Conservation (phyloP, 2,113 vertebrate species). For the Micromys minutus region DNA sequence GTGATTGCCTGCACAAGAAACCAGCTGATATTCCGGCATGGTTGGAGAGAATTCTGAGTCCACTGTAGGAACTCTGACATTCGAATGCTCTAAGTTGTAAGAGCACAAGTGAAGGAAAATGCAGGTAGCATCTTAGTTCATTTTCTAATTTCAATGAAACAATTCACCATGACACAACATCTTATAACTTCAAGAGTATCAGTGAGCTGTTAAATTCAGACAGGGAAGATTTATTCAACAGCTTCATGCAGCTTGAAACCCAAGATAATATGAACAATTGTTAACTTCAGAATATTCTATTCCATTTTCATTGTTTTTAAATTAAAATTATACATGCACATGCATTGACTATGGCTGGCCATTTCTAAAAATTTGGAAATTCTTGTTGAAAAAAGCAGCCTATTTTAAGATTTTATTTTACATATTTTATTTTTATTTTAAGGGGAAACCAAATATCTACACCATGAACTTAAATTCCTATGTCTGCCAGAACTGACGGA, state of each 20-base stretch:
- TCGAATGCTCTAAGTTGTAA: background rate
- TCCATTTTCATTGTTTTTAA: slow-evolving; percentile 77
- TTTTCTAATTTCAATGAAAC: slow-evolving; percentile 43
- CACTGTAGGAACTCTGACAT: background rate
- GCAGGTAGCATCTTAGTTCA: background rate
- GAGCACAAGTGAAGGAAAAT: background rate
- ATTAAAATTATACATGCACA: slow-evolving; percentile 77
- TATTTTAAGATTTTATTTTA: slow-evolving; percentile 86
- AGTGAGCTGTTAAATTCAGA: slow-evolving; percentile 33
- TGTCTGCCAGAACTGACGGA: slow-evolving; percentile 76
- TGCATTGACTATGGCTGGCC: slow-evolving; percentile 81
- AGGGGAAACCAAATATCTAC: slow-evolving; percentile 83
- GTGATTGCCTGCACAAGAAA: too few relatives aligned
- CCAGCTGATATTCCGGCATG: too few relatives aligned
- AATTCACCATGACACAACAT: background rate
- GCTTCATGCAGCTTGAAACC: slow-evolving; percentile 45
- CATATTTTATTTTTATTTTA: slow-evolving; percentile 83
- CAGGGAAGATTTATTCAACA: slow-evolving; percentile 53
- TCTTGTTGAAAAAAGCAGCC: slow-evolving; percentile 75
- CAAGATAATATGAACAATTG: slow-evolving; percentile 62
- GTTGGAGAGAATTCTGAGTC: background rate
- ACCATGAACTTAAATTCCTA: slow-evolving; percentile 76
- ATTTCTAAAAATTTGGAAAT: slow-evolving; percentile 81
- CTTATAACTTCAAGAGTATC: slow-evolving; percentile 39
- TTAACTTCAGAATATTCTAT: slow-evolving; percentile 69